Percentiles rank a stretch among this genome's conserved stretches.
Conservation (phyloP, 1,140 invertebrate genomes). For the Doryteuthis pealeii region DNA sequence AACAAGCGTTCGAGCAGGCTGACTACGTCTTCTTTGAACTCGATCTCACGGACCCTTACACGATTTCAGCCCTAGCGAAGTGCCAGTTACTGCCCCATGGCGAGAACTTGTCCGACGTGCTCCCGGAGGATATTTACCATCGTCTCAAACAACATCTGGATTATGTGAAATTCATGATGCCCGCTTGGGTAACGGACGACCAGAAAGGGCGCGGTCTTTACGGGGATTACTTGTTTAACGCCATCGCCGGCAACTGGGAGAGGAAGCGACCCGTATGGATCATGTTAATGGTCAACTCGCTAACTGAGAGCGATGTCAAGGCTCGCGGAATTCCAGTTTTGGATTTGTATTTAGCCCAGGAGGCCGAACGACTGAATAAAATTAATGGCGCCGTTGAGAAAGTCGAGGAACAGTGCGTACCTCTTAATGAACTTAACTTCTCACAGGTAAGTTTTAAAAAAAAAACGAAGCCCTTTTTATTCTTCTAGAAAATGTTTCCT, state of each 20-base stretch:
- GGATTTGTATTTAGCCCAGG: slow-evolving; percentile 65
- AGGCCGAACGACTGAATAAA: slow-evolving; percentile 63
- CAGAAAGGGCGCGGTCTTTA: slow-evolving; percentile 62
- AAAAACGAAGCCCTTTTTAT: no score
- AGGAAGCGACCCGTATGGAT: slow-evolving; percentile 66
- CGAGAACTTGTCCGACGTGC: slow-evolving; percentile 59
- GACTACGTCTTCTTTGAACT: slow-evolving; percentile 66
- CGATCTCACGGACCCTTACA: slow-evolving; percentile 63
- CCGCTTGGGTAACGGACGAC: slow-evolving; percentile 63
- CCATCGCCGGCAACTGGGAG: slow-evolving; percentile 65
- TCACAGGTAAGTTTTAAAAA: slow-evolving; percentile 62
- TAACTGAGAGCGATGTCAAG: slow-evolving; percentile 64
- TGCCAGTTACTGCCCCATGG: slow-evolving; percentile 64
- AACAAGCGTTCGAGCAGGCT: slow-evolving; percentile 62
- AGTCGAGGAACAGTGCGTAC: slow-evolving; percentile 66
- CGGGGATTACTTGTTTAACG: slow-evolving; percentile 63
- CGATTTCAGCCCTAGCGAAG: slow-evolving; percentile 60
- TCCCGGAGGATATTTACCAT: slow-evolving; percentile 61
- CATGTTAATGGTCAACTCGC: slow-evolving; percentile 66
- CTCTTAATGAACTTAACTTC: slow-evolving; percentile 64
- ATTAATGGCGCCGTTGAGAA: slow-evolving; percentile 64
- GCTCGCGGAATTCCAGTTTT: slow-evolving; percentile 64
- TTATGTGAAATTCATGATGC: slow-evolving; percentile 60
- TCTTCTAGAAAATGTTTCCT: background rate
- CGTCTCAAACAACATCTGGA: slow-evolving; percentile 63